A percentile compares a stretch with the other conserved stretches of the same genome.
These are phyloP conservation scores for Ostrea edulis DNA, from an alignment of 1,140 invertebrate genomes.

Conservation along the genomic window DNA sequence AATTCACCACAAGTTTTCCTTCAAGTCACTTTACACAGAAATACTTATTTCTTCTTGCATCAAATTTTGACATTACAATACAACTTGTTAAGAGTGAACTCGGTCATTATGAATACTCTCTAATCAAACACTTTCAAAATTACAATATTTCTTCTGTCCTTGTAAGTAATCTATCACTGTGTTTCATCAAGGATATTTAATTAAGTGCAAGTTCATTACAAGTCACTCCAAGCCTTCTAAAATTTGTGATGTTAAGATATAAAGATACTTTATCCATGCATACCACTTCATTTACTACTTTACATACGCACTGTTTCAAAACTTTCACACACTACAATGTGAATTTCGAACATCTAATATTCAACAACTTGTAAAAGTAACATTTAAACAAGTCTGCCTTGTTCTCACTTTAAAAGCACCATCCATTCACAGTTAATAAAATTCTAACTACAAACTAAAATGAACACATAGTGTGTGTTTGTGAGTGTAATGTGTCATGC, in stretches of 20 bases:
- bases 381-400: background rate
- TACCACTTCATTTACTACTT: background rate
- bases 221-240: too few species aligned
- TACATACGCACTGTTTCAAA: background rate
- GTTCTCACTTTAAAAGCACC: background rate
- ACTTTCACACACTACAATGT: background rate
- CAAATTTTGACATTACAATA: too few species aligned
- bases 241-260: too few species aligned
- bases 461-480: background rate
- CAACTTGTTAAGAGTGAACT: too few species aligned
- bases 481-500: constrained; percentile 1
- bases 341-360: background rate
- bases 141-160: too few species aligned
- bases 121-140: too few species aligned
- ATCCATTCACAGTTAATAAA: background rate
- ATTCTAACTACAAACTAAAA: background rate
- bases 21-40: too few species aligned
- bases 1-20: too few species aligned
- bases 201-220: too few species aligned
- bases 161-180: too few species aligned
- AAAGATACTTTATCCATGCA: background rate
- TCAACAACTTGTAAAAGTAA: background rate
- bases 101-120: too few species aligned
- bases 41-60: too few species aligned
- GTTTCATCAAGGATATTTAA: background rate